Conservation (phyloP, 2,113 vertebrate genomes). For the Ageneiosus marmoratus region DNA sequence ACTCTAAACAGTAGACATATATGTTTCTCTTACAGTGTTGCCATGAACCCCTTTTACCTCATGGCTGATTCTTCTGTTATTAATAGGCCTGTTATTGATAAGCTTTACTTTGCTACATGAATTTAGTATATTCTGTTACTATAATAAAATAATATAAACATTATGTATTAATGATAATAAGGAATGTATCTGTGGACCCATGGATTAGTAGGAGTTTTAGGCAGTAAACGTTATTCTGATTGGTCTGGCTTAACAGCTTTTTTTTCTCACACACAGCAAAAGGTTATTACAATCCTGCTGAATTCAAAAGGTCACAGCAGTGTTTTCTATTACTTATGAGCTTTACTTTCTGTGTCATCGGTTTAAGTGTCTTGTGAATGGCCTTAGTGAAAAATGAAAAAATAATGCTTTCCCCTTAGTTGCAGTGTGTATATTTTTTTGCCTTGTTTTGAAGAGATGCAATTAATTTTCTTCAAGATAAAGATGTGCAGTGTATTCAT, state of each 20-base stretch:
- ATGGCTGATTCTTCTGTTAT: background rate
- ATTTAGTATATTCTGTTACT: background rate
- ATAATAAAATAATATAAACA: background rate
- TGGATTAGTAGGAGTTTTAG: background rate
- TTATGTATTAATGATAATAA: background rate
- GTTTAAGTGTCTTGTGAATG: background rate
- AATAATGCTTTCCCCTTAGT: background rate
- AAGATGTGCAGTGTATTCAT: background rate
- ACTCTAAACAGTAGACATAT: background rate
- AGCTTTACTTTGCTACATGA: background rate
- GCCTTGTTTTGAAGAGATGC: background rate
- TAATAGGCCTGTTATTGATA: background rate
- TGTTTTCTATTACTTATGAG: background rate
- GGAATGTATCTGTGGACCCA: background rate
- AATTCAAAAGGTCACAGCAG: background rate
- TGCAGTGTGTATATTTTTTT: background rate
- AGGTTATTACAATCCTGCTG: background rate
- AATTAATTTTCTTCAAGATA: background rate
- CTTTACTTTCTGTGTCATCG: background rate
- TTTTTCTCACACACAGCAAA: background rate
- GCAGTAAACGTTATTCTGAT: background rate
- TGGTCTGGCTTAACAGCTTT: background rate
- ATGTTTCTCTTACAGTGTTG: background rate
- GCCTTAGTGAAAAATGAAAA: background rate
- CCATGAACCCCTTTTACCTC: background rate